Conservation (phyloP, 2,888 invertebrate genomes). For the Exephanes ischioxanthus region DNA sequence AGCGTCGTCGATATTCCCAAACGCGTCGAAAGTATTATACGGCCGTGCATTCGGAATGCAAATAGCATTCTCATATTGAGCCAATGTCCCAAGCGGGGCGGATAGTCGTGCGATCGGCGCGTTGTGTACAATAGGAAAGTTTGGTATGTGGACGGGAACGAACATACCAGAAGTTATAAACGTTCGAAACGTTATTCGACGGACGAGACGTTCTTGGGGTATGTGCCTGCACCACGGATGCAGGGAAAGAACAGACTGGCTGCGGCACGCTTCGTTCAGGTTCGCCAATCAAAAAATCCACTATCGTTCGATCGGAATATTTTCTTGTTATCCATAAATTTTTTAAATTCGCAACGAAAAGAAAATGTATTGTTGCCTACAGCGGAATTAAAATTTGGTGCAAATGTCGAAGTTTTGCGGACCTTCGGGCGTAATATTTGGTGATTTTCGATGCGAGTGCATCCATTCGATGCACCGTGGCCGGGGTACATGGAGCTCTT, state of each 20-base stretch:
- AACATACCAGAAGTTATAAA: conserved; percentile 22
- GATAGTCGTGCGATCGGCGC: conserved; percentile 31
- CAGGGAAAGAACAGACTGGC: neutral
- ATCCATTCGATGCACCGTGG: too few relatives aligned
- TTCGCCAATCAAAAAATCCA: neutral
- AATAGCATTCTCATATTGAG: conserved; percentile 48
- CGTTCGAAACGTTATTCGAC: conserved; percentile 19
- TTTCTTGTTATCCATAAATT: neutral
- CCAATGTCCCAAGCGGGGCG: conserved; percentile 23
- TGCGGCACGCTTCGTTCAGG: neutral
- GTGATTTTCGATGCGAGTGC: too few relatives aligned
- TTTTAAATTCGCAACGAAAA: neutral
- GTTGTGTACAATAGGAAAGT: neutral
- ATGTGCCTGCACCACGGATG: neutral
- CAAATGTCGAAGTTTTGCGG: too few relatives aligned
- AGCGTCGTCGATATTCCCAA: conserved; percentile 62
- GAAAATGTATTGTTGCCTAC: neutral
- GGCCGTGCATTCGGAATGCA: conserved; percentile 52
- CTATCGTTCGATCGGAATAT: neutral
- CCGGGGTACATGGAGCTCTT: too few relatives aligned
- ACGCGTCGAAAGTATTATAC: conserved; percentile 55
- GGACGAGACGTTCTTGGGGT: neutral
- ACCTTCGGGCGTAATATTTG: too few relatives aligned
- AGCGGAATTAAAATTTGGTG: too few relatives aligned
- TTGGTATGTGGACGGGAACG: conserved; percentile 12